These are phyloP conservation scores for Paramacrobiotus metropolitanus DNA, from an alignment of 1,140 invertebrate species.

Conservation along the genomic window DNA sequence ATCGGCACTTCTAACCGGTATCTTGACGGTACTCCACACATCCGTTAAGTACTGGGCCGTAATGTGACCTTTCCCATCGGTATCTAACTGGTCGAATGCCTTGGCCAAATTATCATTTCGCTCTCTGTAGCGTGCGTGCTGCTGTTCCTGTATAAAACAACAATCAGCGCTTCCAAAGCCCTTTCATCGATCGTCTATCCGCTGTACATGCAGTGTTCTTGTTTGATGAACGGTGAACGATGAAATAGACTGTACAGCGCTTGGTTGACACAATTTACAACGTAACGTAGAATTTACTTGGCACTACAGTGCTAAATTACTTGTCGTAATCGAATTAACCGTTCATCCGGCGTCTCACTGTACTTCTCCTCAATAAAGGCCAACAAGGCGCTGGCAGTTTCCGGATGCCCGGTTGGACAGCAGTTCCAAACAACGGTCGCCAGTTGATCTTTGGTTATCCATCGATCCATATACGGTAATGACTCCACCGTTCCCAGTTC, in stretches of 20 bases:
- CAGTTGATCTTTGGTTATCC: not conserved
- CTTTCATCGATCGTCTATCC: not conserved
- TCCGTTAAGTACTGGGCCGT: not conserved
- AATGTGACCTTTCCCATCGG: not conserved
- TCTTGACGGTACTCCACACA: not conserved
- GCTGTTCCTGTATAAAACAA: not conserved
- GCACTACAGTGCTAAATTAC: not conserved
- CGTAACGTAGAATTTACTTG: not conserved
- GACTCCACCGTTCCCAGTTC: not conserved
- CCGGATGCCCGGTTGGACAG: not conserved
- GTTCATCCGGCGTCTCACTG: not conserved
- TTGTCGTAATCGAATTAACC: not conserved
- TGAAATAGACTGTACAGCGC: not conserved
- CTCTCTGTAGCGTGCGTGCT: not conserved
- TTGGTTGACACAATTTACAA: not conserved
- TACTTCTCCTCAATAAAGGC: not conserved
- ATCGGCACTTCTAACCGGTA: not conserved
- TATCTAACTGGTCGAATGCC: not conserved
- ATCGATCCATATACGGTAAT: not conserved
- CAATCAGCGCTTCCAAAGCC: not conserved
- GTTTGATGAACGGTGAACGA: not conserved
- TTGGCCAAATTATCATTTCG: not conserved
- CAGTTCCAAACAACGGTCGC: not conserved
- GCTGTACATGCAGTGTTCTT: not conserved
- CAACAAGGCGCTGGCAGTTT: not conserved